Evolutionary conservation across 2,888 invertebrate species (phyloP).

Genomic region (Pachydiplax longipennis): DNA sequence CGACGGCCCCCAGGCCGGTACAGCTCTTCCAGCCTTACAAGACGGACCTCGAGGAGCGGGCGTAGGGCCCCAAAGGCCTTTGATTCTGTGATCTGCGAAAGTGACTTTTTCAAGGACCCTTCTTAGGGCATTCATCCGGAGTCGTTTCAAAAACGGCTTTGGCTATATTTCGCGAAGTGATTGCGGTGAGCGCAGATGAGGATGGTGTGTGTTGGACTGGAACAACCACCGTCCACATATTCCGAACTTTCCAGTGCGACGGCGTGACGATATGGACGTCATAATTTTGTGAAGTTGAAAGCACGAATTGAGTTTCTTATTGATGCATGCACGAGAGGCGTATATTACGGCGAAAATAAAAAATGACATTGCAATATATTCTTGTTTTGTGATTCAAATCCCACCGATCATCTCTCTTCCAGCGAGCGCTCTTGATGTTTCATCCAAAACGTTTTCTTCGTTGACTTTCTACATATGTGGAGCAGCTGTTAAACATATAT

Average conservation of each 20-base stretch:
- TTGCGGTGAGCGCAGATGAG: not conserved
- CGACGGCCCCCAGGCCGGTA: conserved; percentile 58
- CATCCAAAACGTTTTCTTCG: too few relatives aligned
- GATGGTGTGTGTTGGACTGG: not conserved
- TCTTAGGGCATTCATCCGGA: not conserved
- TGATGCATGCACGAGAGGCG: too few relatives aligned
- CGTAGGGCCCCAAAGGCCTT: not conserved
- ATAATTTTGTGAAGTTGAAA: too few relatives aligned
- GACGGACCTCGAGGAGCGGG: conserved; percentile 60
- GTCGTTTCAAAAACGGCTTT: not conserved
- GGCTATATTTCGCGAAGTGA: not conserved
- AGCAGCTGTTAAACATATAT: too few relatives aligned
- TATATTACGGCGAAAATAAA: too few relatives aligned
- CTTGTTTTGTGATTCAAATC: too few relatives aligned
- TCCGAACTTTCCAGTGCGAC: not conserved
- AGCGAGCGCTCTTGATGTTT: too few relatives aligned
- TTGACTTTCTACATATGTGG: too few relatives aligned
- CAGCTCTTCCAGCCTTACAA: conserved; percentile 82
- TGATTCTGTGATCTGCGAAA: not conserved
- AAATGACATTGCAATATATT: too few relatives aligned
- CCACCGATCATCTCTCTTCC: too few relatives aligned
- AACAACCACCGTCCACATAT: not conserved
- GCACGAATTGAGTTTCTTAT: too few relatives aligned
- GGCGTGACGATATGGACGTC: too few relatives aligned
- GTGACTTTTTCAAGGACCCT: not conserved